phyloP scores from a whole-genome alignment of 2,113 vertebrate genomes.

The Platichthys stellatus region DNA sequence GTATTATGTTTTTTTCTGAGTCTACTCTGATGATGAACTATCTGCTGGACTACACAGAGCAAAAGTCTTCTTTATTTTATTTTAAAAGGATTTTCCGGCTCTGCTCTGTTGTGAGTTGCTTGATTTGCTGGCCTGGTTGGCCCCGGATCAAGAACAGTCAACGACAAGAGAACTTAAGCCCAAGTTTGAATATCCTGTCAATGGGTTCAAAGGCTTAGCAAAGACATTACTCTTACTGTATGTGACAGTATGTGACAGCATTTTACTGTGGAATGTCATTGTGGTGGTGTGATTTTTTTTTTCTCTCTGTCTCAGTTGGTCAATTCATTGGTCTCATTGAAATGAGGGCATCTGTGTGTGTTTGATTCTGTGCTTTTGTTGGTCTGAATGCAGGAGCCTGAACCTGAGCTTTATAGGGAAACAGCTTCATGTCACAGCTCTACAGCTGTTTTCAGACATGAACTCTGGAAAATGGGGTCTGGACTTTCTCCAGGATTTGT shows the following conservation, averaged over 20 bases:
- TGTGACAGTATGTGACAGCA: background rate
- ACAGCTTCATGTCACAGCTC: slow-evolving; percentile 1
- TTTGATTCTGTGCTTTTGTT: slow-evolving; percentile 9
- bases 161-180: background rate
- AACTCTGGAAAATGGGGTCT: background rate
- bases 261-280: background rate
- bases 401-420: background rate
- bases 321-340: background rate
- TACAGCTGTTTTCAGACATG: slow-evolving; percentile 4
- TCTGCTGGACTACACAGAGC: background rate
- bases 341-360: slow-evolving; percentile 10
- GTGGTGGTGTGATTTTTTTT: too few species aligned
- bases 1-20: background rate
- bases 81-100: background rate
- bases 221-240: background rate
- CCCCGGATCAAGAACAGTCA: background rate
- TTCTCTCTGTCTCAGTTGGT: background rate
- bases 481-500: too few species aligned
- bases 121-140: background rate
- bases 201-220: background rate
- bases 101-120: background rate
- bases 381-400: slow-evolving; percentile 7
- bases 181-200: background rate
- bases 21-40: too few species aligned
- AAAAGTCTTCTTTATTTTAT: background rate